Evolutionary conservation across 2,797 vertebrate species (phyloP).

Genomic region (Cichlasoma orientale): DNA sequence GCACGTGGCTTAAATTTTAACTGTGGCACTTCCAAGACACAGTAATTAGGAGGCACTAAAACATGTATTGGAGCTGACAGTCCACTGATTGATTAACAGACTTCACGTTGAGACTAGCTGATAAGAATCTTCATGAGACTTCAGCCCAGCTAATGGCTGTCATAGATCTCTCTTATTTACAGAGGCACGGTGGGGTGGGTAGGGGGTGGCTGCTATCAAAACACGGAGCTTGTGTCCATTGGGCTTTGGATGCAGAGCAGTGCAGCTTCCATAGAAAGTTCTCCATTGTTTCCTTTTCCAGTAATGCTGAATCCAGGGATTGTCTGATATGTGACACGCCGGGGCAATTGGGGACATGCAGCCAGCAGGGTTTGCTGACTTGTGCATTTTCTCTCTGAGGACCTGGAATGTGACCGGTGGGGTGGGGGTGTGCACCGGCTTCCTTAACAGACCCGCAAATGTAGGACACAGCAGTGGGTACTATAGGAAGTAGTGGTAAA

Average conservation of each 20-base stretch:
- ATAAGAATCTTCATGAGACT: slow-evolving; percentile 64
- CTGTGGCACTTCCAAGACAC: slow-evolving; percentile 34
- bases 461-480: slow-evolving; percentile 16
- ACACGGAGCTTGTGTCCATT: slow-evolving; percentile 40
- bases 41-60: slow-evolving; percentile 67
- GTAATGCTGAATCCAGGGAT: slow-evolving; percentile 80
- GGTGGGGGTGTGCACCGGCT: slow-evolving; percentile 14
- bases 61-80: slow-evolving; percentile 53
- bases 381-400: slow-evolving; percentile 50
- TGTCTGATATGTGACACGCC: slow-evolving; percentile 71
- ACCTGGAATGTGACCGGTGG: slow-evolving; percentile 69
- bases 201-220: slow-evolving; percentile 52
- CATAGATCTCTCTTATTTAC: slow-evolving; percentile 69
- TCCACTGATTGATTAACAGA: slow-evolving; percentile 61
- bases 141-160: slow-evolving; percentile 61
- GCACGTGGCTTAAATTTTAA: slow-evolving; percentile 42
- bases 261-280: slow-evolving; percentile 79
- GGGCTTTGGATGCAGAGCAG: slow-evolving; percentile 55
- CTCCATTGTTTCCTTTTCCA: slow-evolving; percentile 75
- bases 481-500: not conserved
- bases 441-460: slow-evolving; percentile 36
- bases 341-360: slow-evolving; percentile 62
- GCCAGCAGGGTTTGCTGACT: slow-evolving; percentile 70
- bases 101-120: slow-evolving; percentile 47
- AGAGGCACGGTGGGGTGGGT: not conserved